A percentile compares a stretch with the other conserved stretches of the same genome.
These are phyloP conservation scores for Psilopsiagon aymara DNA, from an alignment of 2,113 vertebrate species.

Conservation along the genomic window DNA sequence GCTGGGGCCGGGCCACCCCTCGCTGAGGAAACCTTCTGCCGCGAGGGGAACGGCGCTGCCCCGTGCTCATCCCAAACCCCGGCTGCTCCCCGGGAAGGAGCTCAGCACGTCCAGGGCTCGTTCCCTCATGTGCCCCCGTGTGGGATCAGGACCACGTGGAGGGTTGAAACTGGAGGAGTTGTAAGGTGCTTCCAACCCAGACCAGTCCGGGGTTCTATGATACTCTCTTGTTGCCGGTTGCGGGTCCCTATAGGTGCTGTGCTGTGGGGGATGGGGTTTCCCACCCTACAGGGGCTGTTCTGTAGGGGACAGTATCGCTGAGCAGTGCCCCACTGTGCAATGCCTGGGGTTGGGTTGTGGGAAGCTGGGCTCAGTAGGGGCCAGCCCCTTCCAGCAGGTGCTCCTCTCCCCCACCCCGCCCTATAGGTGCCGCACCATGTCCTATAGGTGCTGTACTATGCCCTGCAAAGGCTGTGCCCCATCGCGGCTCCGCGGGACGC, in stretches of 20 bases:
- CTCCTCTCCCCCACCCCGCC: background rate
- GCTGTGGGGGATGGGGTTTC: rapidly evolving
- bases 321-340: background rate
- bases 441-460: background rate
- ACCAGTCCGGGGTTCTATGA: background rate
- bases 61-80: rapidly evolving
- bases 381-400: background rate
- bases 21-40: background rate
- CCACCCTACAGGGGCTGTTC: background rate
- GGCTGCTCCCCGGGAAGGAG: background rate
- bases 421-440: background rate
- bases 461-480: background rate
- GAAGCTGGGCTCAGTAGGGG: background rate
- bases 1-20: background rate
- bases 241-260: background rate
- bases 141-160: background rate
- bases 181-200: background rate
- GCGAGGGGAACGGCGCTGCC: rapidly evolving
- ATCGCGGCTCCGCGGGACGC: rapidly evolving
- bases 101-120: background rate
- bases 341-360: rapidly evolving
- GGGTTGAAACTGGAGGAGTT: background rate
- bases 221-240: background rate
- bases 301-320: background rate
- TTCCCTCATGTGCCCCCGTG: rapidly evolving